phyloP scores from a whole-genome alignment of 2,113 vertebrate genomes.

The Scolopax mira region DNA sequence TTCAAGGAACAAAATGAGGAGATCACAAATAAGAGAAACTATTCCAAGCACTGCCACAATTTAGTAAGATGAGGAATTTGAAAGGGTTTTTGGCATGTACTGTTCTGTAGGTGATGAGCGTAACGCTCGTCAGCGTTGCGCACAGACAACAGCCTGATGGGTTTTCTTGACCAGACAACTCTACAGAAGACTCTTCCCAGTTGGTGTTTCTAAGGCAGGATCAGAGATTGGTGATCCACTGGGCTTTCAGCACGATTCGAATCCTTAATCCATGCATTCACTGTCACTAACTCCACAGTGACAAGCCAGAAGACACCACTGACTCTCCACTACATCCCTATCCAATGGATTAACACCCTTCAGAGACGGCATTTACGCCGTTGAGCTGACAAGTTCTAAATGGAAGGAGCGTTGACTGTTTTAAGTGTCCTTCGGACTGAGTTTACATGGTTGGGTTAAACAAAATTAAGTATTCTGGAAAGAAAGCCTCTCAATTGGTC shows the following conservation, averaged over 20 bases:
- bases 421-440: not conserved
- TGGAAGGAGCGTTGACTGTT: not conserved
- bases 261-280: not conserved
- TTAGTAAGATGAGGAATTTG: not conserved
- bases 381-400: not conserved
- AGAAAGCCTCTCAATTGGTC: not conserved
- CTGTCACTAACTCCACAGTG: not conserved
- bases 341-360: not conserved
- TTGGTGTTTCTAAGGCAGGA: not conserved
- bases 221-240: not conserved
- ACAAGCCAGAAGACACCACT: not conserved
- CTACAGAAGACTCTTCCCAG: not conserved
- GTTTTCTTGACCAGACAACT: not conserved
- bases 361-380: not conserved
- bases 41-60: not conserved
- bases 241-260: not conserved
- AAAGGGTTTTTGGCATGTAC: not conserved
- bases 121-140: fast-evolving
- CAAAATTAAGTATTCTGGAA: not conserved
- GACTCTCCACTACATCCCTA: not conserved
- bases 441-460: not conserved
- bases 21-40: not conserved
- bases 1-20: not conserved
- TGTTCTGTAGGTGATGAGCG: fast-evolving
- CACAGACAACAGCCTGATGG: not conserved